These are phyloP conservation scores for Apteryx owenii DNA, from an alignment of 2,113 vertebrate species.

Conservation along the genomic window DNA sequence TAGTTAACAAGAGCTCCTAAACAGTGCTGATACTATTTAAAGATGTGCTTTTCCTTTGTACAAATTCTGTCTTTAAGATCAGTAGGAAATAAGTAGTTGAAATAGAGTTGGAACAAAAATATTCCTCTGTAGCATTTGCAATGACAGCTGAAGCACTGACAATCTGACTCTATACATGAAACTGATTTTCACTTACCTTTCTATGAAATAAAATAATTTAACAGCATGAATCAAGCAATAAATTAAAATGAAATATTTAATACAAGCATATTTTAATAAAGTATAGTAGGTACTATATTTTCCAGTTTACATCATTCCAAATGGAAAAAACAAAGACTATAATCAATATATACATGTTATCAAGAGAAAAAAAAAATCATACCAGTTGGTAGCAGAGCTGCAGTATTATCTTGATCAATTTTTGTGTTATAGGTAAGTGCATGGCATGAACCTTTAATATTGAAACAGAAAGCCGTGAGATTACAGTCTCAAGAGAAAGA, in stretches of 20 bases:
- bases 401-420: conserved; percentile 90
- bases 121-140: neutral
- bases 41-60: neutral
- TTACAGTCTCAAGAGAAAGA: neutral
- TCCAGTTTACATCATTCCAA: neutral
- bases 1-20: neutral
- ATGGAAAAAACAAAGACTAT: neutral
- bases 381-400: conserved; percentile 88
- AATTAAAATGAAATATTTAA: neutral
- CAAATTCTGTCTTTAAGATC: neutral
- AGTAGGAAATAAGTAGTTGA: neutral
- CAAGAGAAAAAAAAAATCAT: conserved; percentile 6
- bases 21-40: neutral
- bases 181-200: neutral
- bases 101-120: neutral
- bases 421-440: conserved; percentile 85
- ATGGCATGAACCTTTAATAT: conserved; percentile 81
- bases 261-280: neutral
- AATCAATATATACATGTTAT: rapidly evolving
- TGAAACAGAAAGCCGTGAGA: conserved; percentile 11
- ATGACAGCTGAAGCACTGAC: neutral
- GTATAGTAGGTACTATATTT: neutral
- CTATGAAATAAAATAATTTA: neutral
- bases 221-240: neutral
- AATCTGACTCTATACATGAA: neutral